A percentile compares a stretch with the other conserved stretches of the same genome.
These are phyloP conservation scores for Ptilonorhynchus violaceus DNA, from an alignment of 2,113 vertebrate species.

Conservation along the genomic window DNA sequence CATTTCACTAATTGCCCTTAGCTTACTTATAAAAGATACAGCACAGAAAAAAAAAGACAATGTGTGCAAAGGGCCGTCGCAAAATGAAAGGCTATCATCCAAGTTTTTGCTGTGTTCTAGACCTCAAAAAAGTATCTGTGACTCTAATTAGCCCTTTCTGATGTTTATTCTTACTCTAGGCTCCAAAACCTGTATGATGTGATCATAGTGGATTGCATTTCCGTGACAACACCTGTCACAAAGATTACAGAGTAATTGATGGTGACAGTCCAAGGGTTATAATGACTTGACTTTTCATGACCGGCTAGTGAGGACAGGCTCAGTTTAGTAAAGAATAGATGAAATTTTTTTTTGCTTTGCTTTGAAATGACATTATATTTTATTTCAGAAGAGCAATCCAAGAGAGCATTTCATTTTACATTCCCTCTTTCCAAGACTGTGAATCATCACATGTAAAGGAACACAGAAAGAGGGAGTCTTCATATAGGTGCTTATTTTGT, in stretches of 20 bases:
- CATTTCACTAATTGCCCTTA: not conserved
- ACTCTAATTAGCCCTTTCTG: not conserved
- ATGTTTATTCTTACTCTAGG: not conserved
- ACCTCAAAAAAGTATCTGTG: not conserved
- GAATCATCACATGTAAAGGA: not conserved
- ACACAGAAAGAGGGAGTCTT: not conserved
- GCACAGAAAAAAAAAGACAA: not conserved
- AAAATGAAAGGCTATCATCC: not conserved
- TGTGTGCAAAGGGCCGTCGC: not conserved
- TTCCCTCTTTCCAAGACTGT: not conserved
- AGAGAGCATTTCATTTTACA: not conserved
- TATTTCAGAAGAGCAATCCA: not conserved
- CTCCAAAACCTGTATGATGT: not conserved
- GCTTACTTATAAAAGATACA: not conserved
- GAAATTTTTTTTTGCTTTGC: not conserved
- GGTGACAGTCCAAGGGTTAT: not conserved
- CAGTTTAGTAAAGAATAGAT: not conserved
- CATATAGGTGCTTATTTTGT: not conserved
- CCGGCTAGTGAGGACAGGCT: not conserved
- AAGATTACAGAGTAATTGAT: not conserved
- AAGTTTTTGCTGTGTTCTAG: not conserved
- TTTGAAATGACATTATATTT: not conserved
- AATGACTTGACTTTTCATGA: not conserved
- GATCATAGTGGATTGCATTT: not conserved
- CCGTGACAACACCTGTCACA: not conserved